These are phyloP conservation scores for Trachemys scripta DNA, from an alignment of 2,113 vertebrate species.

Conservation along the genomic window DNA sequence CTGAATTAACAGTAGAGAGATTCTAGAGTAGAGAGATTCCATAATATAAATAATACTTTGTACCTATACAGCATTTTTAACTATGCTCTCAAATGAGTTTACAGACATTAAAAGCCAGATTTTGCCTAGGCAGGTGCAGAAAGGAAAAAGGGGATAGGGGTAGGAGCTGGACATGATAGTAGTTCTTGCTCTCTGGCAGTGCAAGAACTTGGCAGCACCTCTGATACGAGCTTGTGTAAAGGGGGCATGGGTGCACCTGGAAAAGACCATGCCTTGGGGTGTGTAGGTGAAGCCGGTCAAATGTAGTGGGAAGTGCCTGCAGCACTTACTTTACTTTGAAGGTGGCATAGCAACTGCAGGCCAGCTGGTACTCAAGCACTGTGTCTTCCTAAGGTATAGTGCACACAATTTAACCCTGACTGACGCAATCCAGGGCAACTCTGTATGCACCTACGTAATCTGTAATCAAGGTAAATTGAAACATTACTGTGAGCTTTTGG, in stretches of 20 bases:
- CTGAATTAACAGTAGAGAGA: neutral
- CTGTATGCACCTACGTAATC: neutral
- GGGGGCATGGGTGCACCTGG: rapidly evolving
- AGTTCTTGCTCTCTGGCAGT: neutral
- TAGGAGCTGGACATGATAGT: neutral
- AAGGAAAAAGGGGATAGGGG: neutral
- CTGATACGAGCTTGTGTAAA: neutral
- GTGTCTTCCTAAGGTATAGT: neutral
- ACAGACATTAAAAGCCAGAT: neutral
- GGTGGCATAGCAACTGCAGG: rapidly evolving
- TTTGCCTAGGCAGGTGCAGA: neutral
- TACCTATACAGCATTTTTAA: neutral
- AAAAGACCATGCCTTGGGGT: neutral
- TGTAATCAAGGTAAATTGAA: neutral
- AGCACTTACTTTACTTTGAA: neutral
- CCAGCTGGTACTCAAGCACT: neutral
- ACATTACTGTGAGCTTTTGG: neutral
- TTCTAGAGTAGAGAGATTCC: neutral
- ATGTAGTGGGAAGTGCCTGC: conserved; percentile 4
- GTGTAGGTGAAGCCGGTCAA: neutral
- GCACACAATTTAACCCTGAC: rapidly evolving
- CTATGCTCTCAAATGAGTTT: neutral
- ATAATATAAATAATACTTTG: neutral
- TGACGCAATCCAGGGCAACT: neutral
- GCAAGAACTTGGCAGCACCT: neutral